These are phyloP conservation scores for Brachionus plicatilis DNA, from an alignment of 1,140 invertebrate species.

Conservation along the genomic window DNA sequence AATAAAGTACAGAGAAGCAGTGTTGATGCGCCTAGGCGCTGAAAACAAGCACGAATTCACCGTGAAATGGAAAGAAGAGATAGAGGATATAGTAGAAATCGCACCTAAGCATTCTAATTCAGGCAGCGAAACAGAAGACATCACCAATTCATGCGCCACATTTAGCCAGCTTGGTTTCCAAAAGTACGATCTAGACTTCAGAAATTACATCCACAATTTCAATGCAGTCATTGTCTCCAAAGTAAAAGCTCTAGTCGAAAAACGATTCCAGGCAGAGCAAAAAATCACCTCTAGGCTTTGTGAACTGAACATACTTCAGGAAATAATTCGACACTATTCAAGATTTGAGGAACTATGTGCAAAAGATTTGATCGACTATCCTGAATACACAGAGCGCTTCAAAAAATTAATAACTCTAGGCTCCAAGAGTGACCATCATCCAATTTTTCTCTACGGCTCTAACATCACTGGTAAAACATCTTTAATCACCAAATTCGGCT, in stretches of 20 bases:
- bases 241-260: not conserved
- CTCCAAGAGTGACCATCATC: constrained; percentile 4
- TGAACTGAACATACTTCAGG: not conserved
- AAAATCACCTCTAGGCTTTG: not conserved
- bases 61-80: not conserved
- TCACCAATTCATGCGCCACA: not conserved
- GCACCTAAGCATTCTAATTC: not conserved
- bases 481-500: not conserved
- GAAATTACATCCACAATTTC: constrained; percentile 34
- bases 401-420: not conserved
- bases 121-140: not conserved
- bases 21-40: not conserved
- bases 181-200: constrained; percentile 21
- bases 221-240: constrained; percentile 24
- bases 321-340: not conserved
- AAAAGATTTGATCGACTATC: constrained; percentile 7
- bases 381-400: not conserved
- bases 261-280: constrained; percentile 5
- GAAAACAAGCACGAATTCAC: constrained; percentile 27
- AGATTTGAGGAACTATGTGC: not conserved
- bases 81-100: constrained; percentile 10
- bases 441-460: constrained; percentile 33
- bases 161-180: not conserved
- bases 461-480: constrained; percentile 5
- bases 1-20: constrained; percentile 1